Conservation (phyloP, 2,113 vertebrate genomes). For the Ranitomeya variabilis region DNA sequence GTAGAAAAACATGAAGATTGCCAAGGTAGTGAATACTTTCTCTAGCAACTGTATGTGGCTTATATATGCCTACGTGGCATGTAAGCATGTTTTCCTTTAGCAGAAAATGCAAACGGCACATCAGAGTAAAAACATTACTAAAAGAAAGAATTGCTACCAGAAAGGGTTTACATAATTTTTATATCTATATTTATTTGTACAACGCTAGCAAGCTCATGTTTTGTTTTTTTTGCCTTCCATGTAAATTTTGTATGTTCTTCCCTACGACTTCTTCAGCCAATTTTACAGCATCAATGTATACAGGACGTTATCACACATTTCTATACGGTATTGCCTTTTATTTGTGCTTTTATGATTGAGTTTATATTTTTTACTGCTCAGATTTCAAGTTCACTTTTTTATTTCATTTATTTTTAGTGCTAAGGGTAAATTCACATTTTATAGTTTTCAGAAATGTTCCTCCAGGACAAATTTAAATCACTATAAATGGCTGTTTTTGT, state of each 20-base stretch:
- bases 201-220: no score
- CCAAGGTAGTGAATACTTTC: no score
- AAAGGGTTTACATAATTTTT: no score
- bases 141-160: no score
- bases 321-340: background rate
- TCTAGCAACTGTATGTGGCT: no score
- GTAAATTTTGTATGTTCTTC: background rate
- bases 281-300: background rate
- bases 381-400: background rate
- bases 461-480: background rate
- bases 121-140: no score
- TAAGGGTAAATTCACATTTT: background rate
- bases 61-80: no score
- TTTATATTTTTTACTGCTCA: background rate
- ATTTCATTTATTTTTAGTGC: background rate
- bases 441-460: background rate
- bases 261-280: background rate
- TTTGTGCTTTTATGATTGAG: background rate
- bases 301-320: background rate
- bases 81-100: no score
- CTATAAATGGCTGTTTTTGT: background rate
- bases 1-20: no score
- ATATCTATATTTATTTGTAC: no score
- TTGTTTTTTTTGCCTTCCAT: no score
- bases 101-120: no score